Evolutionary conservation across 1,140 invertebrate species (phyloP), one percentile per base, ranked within the genome.

Genomic region (Procambarus virginalis): DNA sequence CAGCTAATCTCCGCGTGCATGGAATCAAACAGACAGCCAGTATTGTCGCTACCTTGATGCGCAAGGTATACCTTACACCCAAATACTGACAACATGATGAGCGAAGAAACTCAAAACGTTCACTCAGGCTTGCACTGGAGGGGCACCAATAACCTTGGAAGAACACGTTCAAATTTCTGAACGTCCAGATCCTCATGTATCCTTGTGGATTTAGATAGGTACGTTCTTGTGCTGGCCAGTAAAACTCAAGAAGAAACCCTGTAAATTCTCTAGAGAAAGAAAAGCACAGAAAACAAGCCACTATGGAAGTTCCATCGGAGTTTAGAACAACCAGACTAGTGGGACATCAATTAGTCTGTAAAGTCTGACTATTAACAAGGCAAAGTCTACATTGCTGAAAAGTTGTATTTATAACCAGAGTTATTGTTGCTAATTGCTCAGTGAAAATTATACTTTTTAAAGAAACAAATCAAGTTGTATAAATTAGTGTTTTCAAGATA

Each of bases 21-120:
- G 95, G 96, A 84, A 97, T 98, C 93, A 99, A 99, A 93, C 98
- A 99, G 94, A 97, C 99, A 92, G 98, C 98, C 3, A 99, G 97
- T 93, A 96, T 99, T 76, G 98, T 97, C 0, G 97, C 97, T 55
- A 99, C 98, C 96, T 94, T 99, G 4, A 99, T 98, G 49, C 96
- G 98, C 93, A 95, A 96, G 87, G 84, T 97, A 3, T 94, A 93
- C 87, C 94, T 96, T 68, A 78, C 70, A 20, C 86, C 90, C 12
- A 92, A 92, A 77, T 85, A 91, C 49, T 90, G 91, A 91, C 91
- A 70, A 46, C 64, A 14, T 17, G 45, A 70, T 48, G 77, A 87
- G 60, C 48, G 46, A 49, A 68, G 64, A 51, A 20, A 60, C 60
- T 34, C 51, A 6, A 17, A 51, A 9, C 14, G 14, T 77, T 76